Evolutionary conservation across 2,113 vertebrate species (phyloP).

Genomic region (Electrona antarctica): DNA sequence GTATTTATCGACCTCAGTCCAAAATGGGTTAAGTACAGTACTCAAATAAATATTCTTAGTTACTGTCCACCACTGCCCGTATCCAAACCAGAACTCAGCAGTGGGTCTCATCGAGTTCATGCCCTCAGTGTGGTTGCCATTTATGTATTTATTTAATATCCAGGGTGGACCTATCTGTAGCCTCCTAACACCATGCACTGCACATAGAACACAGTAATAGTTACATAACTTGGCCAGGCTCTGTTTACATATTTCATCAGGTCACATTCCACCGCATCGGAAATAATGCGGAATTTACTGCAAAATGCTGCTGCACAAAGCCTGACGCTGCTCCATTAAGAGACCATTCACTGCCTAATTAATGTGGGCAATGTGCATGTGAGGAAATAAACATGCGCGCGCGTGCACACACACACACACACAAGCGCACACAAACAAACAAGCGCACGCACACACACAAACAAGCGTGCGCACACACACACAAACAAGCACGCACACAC

Average conservation of each 20-base stretch:
- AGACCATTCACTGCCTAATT: constrained; percentile 29
- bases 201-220: background rate
- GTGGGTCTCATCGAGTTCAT: constrained; percentile 48
- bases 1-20: no score
- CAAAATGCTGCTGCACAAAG: constrained; percentile 38
- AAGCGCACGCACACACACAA: constrained; percentile 28
- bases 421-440: constrained; percentile 19
- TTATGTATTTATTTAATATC: constrained; percentile 19
- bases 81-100: constrained; percentile 20
- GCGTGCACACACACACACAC: constrained; percentile 2
- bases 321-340: background rate
- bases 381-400: no score
- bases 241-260: constrained; percentile 68
- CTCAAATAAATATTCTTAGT: no score
- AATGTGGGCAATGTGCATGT: constrained; percentile 12
- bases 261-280: constrained; percentile 61
- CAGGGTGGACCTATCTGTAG: constrained; percentile 52
- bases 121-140: constrained; percentile 34
- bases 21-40: no score
- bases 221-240: constrained; percentile 60
- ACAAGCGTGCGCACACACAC: constrained; percentile 3
- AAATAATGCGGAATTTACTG: constrained; percentile 55
- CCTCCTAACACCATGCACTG: constrained; percentile 5
- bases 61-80: background rate
- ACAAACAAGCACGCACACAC: constrained; percentile 5